Base-by-base conservation (phyloP, 2,888 invertebrate species). In the Drosophila atripex region DNA sequence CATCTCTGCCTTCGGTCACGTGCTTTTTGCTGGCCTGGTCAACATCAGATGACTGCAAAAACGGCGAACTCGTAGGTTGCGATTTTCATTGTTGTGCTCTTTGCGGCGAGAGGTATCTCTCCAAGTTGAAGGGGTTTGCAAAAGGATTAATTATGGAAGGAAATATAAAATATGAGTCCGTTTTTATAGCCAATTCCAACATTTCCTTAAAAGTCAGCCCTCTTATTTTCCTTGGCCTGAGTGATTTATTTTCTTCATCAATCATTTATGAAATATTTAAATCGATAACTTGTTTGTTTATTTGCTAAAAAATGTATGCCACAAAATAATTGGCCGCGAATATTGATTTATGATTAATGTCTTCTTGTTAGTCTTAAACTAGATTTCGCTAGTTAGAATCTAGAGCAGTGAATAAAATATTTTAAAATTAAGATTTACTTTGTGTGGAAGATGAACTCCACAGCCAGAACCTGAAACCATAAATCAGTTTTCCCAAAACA, bases 1-100 rank as follows among this genome's bases (percentile, higher is more conserved):
- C 56, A 60, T 59, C 57, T 23, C 38, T 49, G 35, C 50, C 51
- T 45, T 35, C 65, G 70, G 72, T 82, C 82, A 82, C 82, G 82
- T 82, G 82, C 88, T 43, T 43, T 21, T 21, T 11, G 2, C 18
- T 71, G 50, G 47, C 59, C 71, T 43, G 53, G 39, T 45, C 45
- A 59, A 18, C 64, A 68, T 63, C 83, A 39, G 38, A 47, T 46
- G 39, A 38, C 23, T 35, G 6, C 35, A 32, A 16, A 47, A 21
- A 43, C 30, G 50, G 3, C 47, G 25, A 45, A 28, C 50, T 30
- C 14, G 14, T 21, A 53, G 50, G 49, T 51, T 16, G 57, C 18
- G 14, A 41, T 21, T 54, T 35, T 39, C 60, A 61, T 35, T 56
- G 53, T 30, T 53, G 14, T 43, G 32, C 28, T 23, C 28, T 68